Evolutionary conservation across 2,797 vertebrate species (phyloP), one percentile per base, ranked within the genome.

Genomic region (Nyctibius grandis): DNA sequence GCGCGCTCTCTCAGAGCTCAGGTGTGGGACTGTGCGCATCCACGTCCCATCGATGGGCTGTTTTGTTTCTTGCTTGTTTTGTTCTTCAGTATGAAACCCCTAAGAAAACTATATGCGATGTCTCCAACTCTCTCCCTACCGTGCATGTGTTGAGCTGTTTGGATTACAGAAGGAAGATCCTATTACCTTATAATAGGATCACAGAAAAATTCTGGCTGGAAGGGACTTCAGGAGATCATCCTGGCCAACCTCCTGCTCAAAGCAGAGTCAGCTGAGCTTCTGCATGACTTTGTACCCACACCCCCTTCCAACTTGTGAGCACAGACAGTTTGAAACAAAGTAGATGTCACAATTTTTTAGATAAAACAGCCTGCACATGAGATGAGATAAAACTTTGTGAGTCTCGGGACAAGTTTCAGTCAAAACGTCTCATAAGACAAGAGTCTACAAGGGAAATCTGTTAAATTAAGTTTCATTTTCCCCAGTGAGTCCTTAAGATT

Each of bases 101-200:
- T 12, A 22, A 40, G 26, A 67, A 72, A 81, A 48, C 36, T 19
- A 2, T 6, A 3, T 5, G 9, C 44, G 12, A 0, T 18, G 38
- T 48, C 26, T 44, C 6, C 33, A 13, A 7, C 34, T 38, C 8
- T 56, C 72, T 59, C 20, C 10, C 18, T 23, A 20, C 26, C 8
- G 0, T 2, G 23, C 44, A 4, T 9, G 0, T 4, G 8, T 57
- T 50, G 48, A 5, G 0, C 45, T 44, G 48, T 68, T 64, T 17
- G 44, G 57, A 77, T 88, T 81, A 22, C 65, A 38, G n/a, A 72
- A 53, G 51, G 44, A 57, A 56, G 31, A 60, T 60, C 50, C 68
- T 9, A 1, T 48, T 88, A 19, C 19, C 9, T 11, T 5, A 9
- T 72, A 85, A 88, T 12, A 60, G 61, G 48, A 79, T 91, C 45